Conservation (phyloP, 2,888 invertebrate genomes). For the Andrena flavipes region DNA sequence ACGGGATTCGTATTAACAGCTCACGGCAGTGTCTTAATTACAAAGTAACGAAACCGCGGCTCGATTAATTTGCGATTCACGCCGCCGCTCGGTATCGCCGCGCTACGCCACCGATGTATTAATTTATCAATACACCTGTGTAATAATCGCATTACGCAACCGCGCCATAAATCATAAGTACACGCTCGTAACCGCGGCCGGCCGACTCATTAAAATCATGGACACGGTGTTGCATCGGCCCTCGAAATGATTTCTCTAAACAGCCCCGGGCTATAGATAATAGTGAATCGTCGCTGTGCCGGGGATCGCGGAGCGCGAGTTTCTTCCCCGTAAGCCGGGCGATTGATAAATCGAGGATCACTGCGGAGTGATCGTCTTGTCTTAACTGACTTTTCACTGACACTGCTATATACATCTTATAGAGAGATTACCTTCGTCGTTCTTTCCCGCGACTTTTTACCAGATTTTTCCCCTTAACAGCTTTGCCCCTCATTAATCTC, state of each 20-base stretch:
- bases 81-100: neutral
- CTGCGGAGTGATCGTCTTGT: conserved; percentile 46
- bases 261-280: conserved; percentile 71
- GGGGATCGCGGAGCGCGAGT: conserved; percentile 40
- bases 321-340: conserved; percentile 46
- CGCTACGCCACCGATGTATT: conserved; percentile 63
- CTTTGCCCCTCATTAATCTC: conserved; percentile 11
- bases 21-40: conserved; percentile 53
- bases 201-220: conserved; percentile 77
- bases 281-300: conserved; percentile 56
- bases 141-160: conserved; percentile 82
- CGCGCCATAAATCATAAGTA: conserved; percentile 78
- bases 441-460: neutral
- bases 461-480: conserved; percentile 23
- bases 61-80: conserved; percentile 51
- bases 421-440: conserved; percentile 20
- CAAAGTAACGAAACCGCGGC: conserved; percentile 55
- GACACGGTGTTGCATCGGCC: conserved; percentile 71
- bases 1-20: conserved; percentile 39
- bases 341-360: conserved; percentile 60
- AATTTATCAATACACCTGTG: conserved; percentile 80
- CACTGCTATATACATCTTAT: conserved; percentile 13
- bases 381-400: conserved; percentile 45
- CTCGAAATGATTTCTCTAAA: conserved; percentile 77
- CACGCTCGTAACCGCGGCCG: conserved; percentile 45